phyloP scores from a whole-genome alignment of 2,113 vertebrate genomes.

The Alaudala cheleensis region DNA sequence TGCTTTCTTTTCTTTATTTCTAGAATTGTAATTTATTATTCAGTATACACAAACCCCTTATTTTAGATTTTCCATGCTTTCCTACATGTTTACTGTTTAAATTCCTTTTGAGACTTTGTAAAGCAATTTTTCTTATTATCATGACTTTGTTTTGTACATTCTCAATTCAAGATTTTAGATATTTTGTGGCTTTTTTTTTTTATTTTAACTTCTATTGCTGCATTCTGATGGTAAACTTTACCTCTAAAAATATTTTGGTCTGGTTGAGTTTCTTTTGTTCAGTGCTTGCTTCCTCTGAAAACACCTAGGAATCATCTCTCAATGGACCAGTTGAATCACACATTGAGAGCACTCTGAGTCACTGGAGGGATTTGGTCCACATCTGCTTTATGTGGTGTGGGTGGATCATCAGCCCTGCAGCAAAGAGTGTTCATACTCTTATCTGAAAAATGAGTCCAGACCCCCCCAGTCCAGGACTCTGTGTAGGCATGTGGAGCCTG shows the following conservation, averaged over 20 bases:
- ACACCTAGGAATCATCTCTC: neutral
- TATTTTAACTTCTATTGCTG: conserved; percentile 52
- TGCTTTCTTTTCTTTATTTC: conserved; percentile 49
- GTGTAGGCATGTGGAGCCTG: neutral
- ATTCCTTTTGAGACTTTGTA: conserved; percentile 50
- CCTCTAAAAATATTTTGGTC: conserved; percentile 47
- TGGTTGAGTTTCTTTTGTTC: conserved; percentile 10
- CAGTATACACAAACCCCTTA: neutral
- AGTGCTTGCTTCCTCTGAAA: neutral
- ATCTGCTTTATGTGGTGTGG: neutral
- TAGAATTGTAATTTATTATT: conserved; percentile 68
- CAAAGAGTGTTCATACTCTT: neutral
- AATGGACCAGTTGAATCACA: neutral
- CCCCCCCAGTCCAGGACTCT: neutral
- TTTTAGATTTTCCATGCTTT: conserved; percentile 57
- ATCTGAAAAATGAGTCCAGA: neutral
- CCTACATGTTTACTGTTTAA: conserved; percentile 54
- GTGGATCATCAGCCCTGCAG: neutral
- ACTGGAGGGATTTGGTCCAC: neutral
- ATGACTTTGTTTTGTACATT: conserved; percentile 71
- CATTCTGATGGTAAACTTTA: conserved; percentile 58
- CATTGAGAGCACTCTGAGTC: neutral
- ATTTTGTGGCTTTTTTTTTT: conserved; percentile 37
- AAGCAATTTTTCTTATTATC: conserved; percentile 66
- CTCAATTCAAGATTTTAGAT: conserved; percentile 57